Conservation (phyloP, 1,140 invertebrate genomes). For the Subanguina moxae region DNA sequence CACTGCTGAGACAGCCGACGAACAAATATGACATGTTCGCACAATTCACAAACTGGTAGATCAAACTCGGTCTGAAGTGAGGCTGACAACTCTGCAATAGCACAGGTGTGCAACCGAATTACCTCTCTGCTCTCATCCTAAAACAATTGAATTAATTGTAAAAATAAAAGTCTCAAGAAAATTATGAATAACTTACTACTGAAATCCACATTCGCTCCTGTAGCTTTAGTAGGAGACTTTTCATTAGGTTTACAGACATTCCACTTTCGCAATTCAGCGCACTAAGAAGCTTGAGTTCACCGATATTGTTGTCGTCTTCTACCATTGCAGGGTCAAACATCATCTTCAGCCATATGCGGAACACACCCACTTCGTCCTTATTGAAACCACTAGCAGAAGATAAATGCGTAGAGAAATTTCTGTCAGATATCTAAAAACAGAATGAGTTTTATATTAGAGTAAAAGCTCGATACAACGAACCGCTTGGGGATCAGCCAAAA, state of each 20-base stretch:
- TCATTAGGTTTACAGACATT: neutral
- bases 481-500: no score
- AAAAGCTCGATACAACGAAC: no score
- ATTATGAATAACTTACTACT: constrained; percentile 3
- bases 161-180: neutral
- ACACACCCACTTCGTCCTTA: constrained; percentile 23
- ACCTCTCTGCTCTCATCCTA: constrained; percentile 5
- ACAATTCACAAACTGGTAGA: constrained; percentile 14
- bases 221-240: neutral
- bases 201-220: neutral
- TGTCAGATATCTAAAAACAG: constrained; percentile 17
- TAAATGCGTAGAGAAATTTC: constrained; percentile 4
- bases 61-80: constrained; percentile 6
- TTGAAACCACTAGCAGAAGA: constrained; percentile 1
- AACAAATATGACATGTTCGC: constrained; percentile 20
- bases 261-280: constrained; percentile 11
- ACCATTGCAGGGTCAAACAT: constrained; percentile 11
- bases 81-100: constrained; percentile 17
- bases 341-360: constrained; percentile 16
- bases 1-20: constrained; percentile 19
- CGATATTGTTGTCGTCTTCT: neutral
- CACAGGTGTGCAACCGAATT: constrained; percentile 19
- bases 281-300: neutral
- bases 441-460: no score
- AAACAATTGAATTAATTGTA: no score